Evolutionary conservation across 2,113 vertebrate species (phyloP), one percentile per base, ranked within the genome.

Genomic region (Ceyx margarethae): DNA sequence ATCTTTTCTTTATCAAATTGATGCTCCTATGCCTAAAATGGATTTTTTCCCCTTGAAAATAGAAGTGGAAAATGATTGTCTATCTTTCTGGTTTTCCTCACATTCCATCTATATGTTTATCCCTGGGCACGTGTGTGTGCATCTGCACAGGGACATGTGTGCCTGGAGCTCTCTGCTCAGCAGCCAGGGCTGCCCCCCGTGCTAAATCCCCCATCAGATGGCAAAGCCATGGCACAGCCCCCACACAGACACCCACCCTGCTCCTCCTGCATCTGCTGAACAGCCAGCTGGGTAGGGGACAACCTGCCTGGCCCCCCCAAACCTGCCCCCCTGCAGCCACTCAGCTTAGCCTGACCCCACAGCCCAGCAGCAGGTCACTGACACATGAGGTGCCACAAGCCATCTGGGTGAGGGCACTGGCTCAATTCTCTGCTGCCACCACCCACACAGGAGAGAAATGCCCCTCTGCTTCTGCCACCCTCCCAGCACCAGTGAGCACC

Each of bases 1-100:
- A 85, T 90, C 69, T 91, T 93, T 91, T 97, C 95, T 96, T 96
- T 95, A 94, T 87, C 95, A 95, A 94, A 95, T 93, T 92, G 61
- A 92, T 96, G 87, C 74, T 67, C 51, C 68, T 95, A 86, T 0
- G 15, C 95, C 96, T 95, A 95, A 96, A 96, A 97, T 96, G 93
- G 96, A 94, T 87, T 74, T 93, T 89, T 92, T 83, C 64, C 91
- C 50, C 78, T 81, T 77, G 73, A 81, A 96, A 96, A 73, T 82
- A 69, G 51, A 94, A 95, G 46, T 4, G 20, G 86, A 69, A 81
- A 91, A 88, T 48, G 58, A 69, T 72, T 88, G 81, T 92, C 54
- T 78, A 46, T 75, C 58, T 90, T 91, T 94, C 74, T 4, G 17
- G 76, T 92, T 86, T 23, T 64, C 45, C 86, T 82, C 64, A 37